These are phyloP conservation scores for Zelleria hepariella DNA, from an alignment of 2,888 invertebrate genomes.

Conservation along the genomic window DNA sequence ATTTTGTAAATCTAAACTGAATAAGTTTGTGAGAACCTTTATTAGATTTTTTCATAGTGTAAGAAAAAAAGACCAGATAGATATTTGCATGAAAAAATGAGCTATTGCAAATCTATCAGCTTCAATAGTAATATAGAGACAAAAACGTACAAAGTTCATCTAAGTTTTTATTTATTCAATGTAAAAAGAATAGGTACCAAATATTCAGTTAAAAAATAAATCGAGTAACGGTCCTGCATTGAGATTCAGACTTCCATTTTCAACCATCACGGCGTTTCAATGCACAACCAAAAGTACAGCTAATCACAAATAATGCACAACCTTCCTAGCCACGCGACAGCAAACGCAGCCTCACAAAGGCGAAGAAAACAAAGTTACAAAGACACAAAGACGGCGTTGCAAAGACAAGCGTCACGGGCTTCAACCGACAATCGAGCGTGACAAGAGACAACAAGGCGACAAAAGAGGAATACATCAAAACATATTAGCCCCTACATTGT, in stretches of 20 bases:
- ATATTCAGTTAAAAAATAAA: too few relatives aligned
- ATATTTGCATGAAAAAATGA: too few relatives aligned
- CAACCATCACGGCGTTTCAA: slow-evolving; percentile 4
- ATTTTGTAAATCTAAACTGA: too few relatives aligned
- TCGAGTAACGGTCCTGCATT: background rate
- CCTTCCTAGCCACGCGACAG: slow-evolving; percentile 38
- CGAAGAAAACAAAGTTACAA: slow-evolving; percentile 20
- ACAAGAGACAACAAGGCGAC: slow-evolving; percentile 33
- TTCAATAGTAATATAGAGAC: too few relatives aligned
- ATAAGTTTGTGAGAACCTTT: too few relatives aligned
- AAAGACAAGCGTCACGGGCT: slow-evolving; percentile 43
- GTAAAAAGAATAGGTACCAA: background rate
- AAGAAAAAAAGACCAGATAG: too few relatives aligned
- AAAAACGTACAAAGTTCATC: slow-evolving; percentile 1
- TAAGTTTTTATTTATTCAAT: background rate
- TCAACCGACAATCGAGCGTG: slow-evolving; percentile 46
- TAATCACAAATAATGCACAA: slow-evolving; percentile 33
- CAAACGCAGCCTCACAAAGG: background rate
- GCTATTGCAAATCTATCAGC: too few relatives aligned
- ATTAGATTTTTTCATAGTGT: too few relatives aligned
- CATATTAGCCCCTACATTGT: slow-evolving; percentile 62
- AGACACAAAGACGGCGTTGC: slow-evolving; percentile 28
- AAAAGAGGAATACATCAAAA: slow-evolving; percentile 62
- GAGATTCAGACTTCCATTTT: background rate
- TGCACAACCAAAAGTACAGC: slow-evolving; percentile 17